phyloP scores from a whole-genome alignment of 2,888 invertebrate species.

The Unio delphinus region DNA sequence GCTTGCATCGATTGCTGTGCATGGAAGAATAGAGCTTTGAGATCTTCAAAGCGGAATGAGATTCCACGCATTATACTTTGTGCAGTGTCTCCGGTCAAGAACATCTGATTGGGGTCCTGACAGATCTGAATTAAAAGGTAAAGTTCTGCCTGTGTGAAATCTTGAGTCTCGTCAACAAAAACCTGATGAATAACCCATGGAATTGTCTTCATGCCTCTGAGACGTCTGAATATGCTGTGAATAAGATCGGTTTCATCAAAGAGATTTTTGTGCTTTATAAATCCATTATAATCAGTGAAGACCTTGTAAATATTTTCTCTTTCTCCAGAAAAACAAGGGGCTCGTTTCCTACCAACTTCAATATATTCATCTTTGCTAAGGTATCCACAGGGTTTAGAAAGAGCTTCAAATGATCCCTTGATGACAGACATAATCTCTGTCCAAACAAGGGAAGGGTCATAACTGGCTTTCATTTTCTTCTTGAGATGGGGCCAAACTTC shows the following conservation, averaged over 20 bases:
- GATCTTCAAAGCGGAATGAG: slow-evolving; percentile 63
- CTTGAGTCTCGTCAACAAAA: slow-evolving; percentile 65
- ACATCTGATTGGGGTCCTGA: slow-evolving; percentile 63
- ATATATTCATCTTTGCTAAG: too few relatives aligned
- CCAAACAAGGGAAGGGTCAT: too few relatives aligned
- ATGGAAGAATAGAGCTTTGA: slow-evolving; percentile 58
- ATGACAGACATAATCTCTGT: too few relatives aligned
- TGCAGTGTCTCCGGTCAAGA: slow-evolving; percentile 65
- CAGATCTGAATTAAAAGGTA: slow-evolving; percentile 54
- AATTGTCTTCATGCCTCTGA: slow-evolving; percentile 15
- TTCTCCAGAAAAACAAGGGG: slow-evolving; percentile 51
- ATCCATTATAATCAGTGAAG: slow-evolving; percentile 43
- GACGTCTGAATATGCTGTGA: slow-evolving; percentile 29
- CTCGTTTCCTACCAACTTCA: too few relatives aligned
- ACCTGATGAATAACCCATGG: slow-evolving; percentile 52
- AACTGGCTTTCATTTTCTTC: too few relatives aligned
- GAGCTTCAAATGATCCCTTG: too few relatives aligned
- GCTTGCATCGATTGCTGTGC: slow-evolving; percentile 46
- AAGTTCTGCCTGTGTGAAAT: slow-evolving; percentile 66
- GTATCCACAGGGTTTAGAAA: too few relatives aligned
- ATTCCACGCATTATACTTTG: slow-evolving; percentile 67
- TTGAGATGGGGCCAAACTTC: too few relatives aligned
- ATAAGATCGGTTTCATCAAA: slow-evolving; percentile 60
- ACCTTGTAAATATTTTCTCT: slow-evolving; percentile 44
- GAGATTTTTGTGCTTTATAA: slow-evolving; percentile 32